Percentiles rank a stretch among this genome's conserved stretches.
phyloP scores from a whole-genome alignment of 2,888 invertebrate species.

The Chrysodeixis includens region DNA sequence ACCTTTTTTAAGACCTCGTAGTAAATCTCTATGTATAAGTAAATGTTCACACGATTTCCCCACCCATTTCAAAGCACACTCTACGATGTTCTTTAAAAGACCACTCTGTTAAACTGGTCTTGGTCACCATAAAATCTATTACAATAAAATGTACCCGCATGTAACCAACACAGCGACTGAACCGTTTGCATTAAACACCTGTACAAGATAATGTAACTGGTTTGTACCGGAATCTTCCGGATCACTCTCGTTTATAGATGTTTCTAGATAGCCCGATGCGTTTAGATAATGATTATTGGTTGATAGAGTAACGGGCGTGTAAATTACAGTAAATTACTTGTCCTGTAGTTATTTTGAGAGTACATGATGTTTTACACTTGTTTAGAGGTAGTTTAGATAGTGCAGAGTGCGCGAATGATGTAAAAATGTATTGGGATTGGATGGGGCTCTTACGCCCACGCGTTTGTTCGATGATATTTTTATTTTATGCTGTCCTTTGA shows the following conservation, averaged over 20 bases:
- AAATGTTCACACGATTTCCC: no score
- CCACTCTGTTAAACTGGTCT: slow-evolving; percentile 14
- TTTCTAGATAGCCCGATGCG: slow-evolving; percentile 23
- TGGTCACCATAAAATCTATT: slow-evolving; percentile 22
- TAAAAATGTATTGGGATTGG: neutral
- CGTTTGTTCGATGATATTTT: neutral
- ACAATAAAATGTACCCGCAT: slow-evolving; percentile 48
- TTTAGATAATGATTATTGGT: neutral
- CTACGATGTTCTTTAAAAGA: neutral
- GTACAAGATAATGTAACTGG: slow-evolving; percentile 35
- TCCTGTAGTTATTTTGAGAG: neutral
- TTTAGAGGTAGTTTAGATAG: slow-evolving; percentile 1
- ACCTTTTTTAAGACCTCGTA: no score
- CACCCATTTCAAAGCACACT: no score
- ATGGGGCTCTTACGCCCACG: neutral
- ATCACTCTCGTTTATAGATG: slow-evolving; percentile 32
- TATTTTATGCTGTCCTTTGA: neutral
- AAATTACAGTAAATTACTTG: neutral
- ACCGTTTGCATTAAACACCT: slow-evolving; percentile 48
- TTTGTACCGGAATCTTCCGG: slow-evolving; percentile 30
- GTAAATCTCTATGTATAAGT: neutral
- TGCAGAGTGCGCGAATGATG: neutral
- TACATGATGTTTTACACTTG: neutral
- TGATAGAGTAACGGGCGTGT: neutral
- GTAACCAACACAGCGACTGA: slow-evolving; percentile 28